These are phyloP conservation scores for Corythaeola cristata DNA, from an alignment of 2,113 vertebrate genomes.

Conservation along the genomic window DNA sequence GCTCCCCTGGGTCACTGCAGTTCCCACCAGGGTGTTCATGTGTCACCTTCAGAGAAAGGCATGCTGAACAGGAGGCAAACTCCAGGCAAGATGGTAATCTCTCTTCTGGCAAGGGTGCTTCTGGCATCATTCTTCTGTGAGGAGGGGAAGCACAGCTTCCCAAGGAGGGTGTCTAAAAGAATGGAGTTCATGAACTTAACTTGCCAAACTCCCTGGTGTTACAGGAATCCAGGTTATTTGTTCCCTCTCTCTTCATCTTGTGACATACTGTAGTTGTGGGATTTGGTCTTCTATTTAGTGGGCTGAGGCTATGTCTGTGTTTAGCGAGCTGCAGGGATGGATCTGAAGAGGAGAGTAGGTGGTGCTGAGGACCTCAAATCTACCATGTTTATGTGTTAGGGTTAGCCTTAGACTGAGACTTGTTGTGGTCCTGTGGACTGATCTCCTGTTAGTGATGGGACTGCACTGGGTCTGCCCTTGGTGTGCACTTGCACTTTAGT, in stretches of 20 bases:
- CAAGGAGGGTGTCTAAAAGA: background rate
- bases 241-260: background rate
- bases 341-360: background rate
- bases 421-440: too few species aligned
- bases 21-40: background rate
- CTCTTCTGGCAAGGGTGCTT: background rate
- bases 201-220: background rate
- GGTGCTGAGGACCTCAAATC: background rate
- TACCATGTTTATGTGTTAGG: accelerated
- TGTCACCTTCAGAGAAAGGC: background rate
- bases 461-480: background rate
- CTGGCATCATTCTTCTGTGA: background rate
- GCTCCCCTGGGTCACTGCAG: background rate
- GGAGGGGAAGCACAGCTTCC: background rate
- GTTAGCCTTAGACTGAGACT: background rate
- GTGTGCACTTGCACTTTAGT: background rate
- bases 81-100: background rate
- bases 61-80: background rate
- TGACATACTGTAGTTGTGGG: accelerated
- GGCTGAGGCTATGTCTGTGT: accelerated
- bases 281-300: background rate
- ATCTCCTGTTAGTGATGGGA: background rate
- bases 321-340: background rate
- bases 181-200: background rate
- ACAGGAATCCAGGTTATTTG: background rate